phyloP scores from a whole-genome alignment of 2,888 invertebrate species.

The Graphium colonna region DNA sequence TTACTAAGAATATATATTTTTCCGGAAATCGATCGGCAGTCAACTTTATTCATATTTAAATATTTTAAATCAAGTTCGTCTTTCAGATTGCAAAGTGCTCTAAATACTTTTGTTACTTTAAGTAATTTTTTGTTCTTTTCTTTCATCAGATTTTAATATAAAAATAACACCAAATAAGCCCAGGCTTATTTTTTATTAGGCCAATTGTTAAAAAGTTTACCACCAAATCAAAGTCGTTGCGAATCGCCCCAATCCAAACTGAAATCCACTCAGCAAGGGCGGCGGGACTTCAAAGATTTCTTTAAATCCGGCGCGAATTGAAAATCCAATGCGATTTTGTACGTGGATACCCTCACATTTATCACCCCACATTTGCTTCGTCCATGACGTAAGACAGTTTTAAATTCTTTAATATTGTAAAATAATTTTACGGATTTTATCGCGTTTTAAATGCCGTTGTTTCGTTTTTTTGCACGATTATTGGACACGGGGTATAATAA shows the following conservation, averaged over 20 bases:
- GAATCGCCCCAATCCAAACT: slow-evolving; percentile 17
- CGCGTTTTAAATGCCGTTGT: too few relatives aligned
- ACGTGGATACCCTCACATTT: slow-evolving; percentile 46
- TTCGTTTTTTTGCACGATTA: too few relatives aligned
- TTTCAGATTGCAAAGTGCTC: too few relatives aligned
- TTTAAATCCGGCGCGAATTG: slow-evolving; percentile 47
- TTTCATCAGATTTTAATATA: background rate
- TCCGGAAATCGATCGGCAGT: too few relatives aligned
- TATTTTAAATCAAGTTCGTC: too few relatives aligned
- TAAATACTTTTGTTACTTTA: background rate
- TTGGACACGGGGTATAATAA: too few relatives aligned
- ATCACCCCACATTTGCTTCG: slow-evolving; percentile 32
- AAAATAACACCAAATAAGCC: background rate
- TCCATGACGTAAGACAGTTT: too few relatives aligned
- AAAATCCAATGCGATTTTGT: slow-evolving; percentile 50
- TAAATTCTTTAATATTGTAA: too few relatives aligned
- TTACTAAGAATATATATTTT: too few relatives aligned
- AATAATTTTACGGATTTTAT: too few relatives aligned
- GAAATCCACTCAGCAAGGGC: slow-evolving; percentile 24
- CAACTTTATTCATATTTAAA: too few relatives aligned
- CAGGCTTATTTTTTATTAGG: background rate
- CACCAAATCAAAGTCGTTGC: background rate
- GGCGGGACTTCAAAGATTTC: slow-evolving; percentile 40
- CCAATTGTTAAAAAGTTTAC: background rate
- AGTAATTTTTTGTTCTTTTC: background rate